Evolutionary conservation across 2,797 vertebrate species (phyloP).

Genomic region (Periophthalmus magnuspinnatus): DNA sequence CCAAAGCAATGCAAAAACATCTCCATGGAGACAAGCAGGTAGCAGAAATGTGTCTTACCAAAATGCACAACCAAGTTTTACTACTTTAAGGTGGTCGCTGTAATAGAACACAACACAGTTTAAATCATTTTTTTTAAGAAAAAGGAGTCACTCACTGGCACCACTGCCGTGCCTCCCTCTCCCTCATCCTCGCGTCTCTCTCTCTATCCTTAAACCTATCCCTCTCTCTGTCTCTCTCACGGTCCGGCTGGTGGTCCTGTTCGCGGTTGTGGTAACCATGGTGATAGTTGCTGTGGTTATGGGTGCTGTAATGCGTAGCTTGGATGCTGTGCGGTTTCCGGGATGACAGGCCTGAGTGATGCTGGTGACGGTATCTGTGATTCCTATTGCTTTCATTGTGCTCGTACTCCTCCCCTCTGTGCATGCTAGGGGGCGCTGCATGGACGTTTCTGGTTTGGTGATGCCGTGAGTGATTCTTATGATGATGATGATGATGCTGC

Average conservation of each 20-base stretch:
- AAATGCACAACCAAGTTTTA: background rate
- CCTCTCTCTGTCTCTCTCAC: constrained; percentile 79
- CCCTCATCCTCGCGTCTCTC: constrained; percentile 41
- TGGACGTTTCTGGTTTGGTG: constrained; percentile 65
- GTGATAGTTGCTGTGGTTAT: constrained; percentile 70
- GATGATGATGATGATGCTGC: constrained; percentile 51
- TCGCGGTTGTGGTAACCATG: constrained; percentile 83
- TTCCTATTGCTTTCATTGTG: constrained; percentile 89
- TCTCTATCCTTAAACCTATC: constrained; percentile 80
- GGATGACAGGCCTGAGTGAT: constrained; percentile 28
- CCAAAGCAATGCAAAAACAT: background rate
- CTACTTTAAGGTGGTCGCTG: background rate
- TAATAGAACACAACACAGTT: background rate
- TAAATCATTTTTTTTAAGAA: background rate
- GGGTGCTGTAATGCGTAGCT: constrained; percentile 46
- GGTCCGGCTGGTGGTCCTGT: constrained; percentile 79
- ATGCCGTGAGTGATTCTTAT: constrained; percentile 80
- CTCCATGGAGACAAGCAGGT: background rate
- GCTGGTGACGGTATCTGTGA: constrained; percentile 77
- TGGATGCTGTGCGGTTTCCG: constrained; percentile 42
- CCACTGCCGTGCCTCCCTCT: constrained; percentile 57
- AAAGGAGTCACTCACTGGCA: constrained; percentile 52
- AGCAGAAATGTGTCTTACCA: background rate
- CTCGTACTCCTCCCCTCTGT: constrained; percentile 83
- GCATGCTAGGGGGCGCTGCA: constrained; percentile 72